Conservation (phyloP, 2,888 invertebrate genomes). For the Nudaria mundana region DNA sequence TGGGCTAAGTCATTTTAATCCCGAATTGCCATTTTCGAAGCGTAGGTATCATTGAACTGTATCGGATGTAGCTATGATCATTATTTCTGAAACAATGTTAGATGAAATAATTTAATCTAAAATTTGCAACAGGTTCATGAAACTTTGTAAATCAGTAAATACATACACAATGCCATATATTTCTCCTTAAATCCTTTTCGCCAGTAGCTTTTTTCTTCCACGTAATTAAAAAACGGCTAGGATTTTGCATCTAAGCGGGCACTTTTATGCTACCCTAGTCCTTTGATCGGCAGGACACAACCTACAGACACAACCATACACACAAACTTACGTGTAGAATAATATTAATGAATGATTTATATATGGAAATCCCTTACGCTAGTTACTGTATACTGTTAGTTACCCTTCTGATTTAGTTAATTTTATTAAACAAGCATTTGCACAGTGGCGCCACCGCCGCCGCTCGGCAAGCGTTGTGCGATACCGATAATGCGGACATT, state of each 20-base stretch:
- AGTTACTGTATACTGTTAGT: no score
- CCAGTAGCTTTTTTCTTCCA: no score
- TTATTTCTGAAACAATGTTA: constrained; percentile 11
- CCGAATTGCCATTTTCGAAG: constrained; percentile 18
- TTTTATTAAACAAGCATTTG: constrained; percentile 74
- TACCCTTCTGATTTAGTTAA: constrained; percentile 79
- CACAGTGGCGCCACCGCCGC: constrained; percentile 65
- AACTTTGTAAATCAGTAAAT: no score
- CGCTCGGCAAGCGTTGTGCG: constrained; percentile 56
- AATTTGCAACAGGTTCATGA: not conserved
- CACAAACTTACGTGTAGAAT: not conserved
- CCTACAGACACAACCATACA: no score
- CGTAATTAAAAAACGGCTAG: no score
- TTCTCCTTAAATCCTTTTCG: no score
- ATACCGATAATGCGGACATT: constrained; percentile 65
- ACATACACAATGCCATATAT: no score
- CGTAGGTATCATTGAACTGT: constrained; percentile 11
- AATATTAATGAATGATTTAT: not conserved
- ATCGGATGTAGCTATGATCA: constrained; percentile 7
- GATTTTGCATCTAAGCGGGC: no score
- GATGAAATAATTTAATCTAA: not conserved
- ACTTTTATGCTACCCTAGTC: no score
- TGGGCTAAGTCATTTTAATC: constrained; percentile 26
- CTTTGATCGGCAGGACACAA: no score
- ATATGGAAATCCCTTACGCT: not conserved